Percentiles rank a stretch among this genome's conserved stretches.
phyloP scores from a whole-genome alignment of 2,113 vertebrate species.

The Irena cyanogastra region DNA sequence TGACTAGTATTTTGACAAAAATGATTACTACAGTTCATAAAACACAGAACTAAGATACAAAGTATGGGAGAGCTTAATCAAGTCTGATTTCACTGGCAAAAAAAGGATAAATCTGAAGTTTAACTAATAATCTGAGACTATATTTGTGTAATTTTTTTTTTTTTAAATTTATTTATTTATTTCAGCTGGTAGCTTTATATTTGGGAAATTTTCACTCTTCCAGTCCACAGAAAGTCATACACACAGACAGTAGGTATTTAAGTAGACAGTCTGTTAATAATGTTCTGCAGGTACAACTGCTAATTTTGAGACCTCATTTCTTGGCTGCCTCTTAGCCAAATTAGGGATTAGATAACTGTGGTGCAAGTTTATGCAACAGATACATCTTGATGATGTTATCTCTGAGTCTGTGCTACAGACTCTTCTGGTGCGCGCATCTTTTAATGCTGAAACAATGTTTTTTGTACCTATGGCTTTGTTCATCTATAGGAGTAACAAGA shows the following conservation, averaged over 20 bases:
- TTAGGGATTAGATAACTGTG: background rate
- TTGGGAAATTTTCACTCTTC: background rate
- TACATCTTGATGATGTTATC: background rate
- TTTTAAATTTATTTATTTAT: background rate
- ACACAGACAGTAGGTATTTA: background rate
- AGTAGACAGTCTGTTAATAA: background rate
- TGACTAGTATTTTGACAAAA: background rate
- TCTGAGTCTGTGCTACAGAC: background rate
- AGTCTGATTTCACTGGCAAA: background rate
- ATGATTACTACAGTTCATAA: background rate
- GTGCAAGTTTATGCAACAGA: background rate
- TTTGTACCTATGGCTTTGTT: background rate
- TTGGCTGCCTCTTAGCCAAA: background rate
- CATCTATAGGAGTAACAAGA: background rate
- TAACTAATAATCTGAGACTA: background rate
- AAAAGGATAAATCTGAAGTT: background rate
- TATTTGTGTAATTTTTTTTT: background rate
- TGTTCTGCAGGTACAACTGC: background rate
- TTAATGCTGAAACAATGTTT: background rate
- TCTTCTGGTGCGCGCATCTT: background rate
- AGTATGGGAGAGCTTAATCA: background rate
- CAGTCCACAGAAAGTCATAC: background rate
- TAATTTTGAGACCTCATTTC: background rate
- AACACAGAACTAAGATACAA: background rate
- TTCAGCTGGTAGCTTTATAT: background rate